Percentiles rank a stretch among this genome's conserved stretches.
phyloP scores from a whole-genome alignment of 23 tunicate species.

The Clavelina lepadiformis region DNA sequence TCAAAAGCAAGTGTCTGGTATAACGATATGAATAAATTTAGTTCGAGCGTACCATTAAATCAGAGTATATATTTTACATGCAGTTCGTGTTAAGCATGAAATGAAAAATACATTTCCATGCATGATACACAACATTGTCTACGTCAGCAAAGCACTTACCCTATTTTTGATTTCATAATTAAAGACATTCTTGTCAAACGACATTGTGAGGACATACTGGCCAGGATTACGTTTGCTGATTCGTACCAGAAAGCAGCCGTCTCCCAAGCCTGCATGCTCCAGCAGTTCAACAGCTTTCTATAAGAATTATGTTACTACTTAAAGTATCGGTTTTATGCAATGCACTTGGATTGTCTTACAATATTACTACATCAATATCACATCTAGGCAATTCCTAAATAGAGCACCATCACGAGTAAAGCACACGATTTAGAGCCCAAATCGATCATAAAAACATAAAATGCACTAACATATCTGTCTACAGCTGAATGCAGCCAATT shows the following conservation, averaged over 20 bases:
- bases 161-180: conserved; percentile 87
- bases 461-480: conserved; percentile 58
- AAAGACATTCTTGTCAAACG: conserved; percentile 63
- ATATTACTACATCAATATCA: no score
- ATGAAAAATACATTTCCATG: neutral
- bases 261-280: conserved; percentile 52
- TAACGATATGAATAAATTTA: no score
- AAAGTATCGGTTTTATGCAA: no score
- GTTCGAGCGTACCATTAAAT: neutral
- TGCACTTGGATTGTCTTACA: no score
- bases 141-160: no score
- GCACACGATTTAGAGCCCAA: no score
- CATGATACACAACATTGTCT: neutral
- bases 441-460: no score
- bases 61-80: neutral
- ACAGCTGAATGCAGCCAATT: conserved; percentile 54
- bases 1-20: no score
- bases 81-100: neutral
- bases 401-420: no score
- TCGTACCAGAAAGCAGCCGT: conserved; percentile 89
- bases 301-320: neutral
- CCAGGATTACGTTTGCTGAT: conserved; percentile 76
- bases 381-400: no score
- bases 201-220: conserved; percentile 94
- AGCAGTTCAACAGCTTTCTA: conserved; percentile 89